These are phyloP conservation scores for Panthera leo DNA, from an alignment of 2,113 vertebrate genomes.

Conservation along the genomic window DNA sequence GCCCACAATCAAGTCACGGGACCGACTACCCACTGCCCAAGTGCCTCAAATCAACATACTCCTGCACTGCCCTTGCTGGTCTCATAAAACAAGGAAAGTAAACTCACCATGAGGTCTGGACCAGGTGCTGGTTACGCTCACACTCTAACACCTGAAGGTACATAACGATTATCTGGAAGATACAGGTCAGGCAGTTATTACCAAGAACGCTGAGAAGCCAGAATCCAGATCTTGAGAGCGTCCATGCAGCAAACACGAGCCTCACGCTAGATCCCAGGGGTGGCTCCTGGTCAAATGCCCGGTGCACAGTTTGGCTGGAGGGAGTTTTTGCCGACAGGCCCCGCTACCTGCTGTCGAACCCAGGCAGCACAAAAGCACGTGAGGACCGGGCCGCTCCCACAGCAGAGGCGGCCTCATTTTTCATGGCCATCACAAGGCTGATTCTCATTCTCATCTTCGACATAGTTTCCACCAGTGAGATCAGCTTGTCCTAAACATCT, in stretches of 20 bases:
- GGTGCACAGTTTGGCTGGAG: neutral
- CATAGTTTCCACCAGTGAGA: neutral
- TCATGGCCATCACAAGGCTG: accelerated
- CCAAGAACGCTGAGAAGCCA: constrained; percentile 71
- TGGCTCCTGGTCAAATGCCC: neutral
- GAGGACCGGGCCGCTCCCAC: neutral
- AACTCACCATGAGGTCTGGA: constrained; percentile 94
- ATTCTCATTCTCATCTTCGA: neutral
- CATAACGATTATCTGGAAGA: constrained; percentile 95
- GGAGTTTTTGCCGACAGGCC: neutral
- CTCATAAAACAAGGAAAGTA: constrained; percentile 83
- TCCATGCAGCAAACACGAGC: constrained; percentile 75
- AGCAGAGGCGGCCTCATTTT: neutral
- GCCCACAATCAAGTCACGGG: constrained; percentile 74
- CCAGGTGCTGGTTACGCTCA: constrained; percentile 92
- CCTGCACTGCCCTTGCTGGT: constrained; percentile 86
- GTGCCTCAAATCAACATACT: constrained; percentile 84
- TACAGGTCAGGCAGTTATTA: constrained; percentile 87
- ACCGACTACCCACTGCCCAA: constrained; percentile 79
- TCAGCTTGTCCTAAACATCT: neutral
- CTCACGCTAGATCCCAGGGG: constrained; percentile 18
- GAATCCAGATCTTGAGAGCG: constrained; percentile 67
- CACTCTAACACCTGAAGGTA: constrained; percentile 95
- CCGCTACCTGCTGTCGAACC: neutral
- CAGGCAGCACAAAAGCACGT: neutral